Percentiles rank a stretch among this genome's conserved stretches.
These are phyloP conservation scores for Alces alces DNA, from an alignment of 2,113 vertebrate genomes.

Conservation along the genomic window DNA sequence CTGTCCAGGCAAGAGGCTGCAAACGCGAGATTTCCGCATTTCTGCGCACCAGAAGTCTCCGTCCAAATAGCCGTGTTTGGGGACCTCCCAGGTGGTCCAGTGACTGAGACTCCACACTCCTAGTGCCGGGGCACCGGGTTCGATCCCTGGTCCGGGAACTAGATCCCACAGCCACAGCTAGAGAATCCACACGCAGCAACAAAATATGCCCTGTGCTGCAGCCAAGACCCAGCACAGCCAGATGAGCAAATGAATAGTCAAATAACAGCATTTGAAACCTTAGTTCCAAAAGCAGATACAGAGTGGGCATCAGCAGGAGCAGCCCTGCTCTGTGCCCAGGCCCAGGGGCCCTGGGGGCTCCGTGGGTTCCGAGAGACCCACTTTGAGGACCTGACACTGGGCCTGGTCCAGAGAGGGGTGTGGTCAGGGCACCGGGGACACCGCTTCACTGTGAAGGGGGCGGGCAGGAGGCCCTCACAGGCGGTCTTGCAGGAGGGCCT, in stretches of 20 bases:
- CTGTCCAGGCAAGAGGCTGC: not conserved
- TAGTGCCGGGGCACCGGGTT: not conserved
- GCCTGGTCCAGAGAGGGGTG: not conserved
- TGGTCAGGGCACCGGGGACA: accelerated
- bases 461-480: accelerated
- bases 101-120: not conserved
- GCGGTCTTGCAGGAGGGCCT: not conserved
- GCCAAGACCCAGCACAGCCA: not conserved
- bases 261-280: not conserved
- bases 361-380: not conserved
- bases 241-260: not conserved
- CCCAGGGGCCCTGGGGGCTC: not conserved
- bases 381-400: not conserved
- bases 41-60: too few relatives aligned
- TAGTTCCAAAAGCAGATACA: not conserved
- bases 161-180: not conserved
- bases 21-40: not conserved
- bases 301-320: not conserved
- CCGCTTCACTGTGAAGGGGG: not conserved
- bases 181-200: accelerated
- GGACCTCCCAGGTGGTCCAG: not conserved
- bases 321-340: too few relatives aligned
- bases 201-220: not conserved
- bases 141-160: not conserved
- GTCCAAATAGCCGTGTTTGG: not conserved